Evolutionary conservation across 1,140 invertebrate species (phyloP), one percentile per base, ranked within the genome.

Genomic region (Drosophila novamexicana): DNA sequence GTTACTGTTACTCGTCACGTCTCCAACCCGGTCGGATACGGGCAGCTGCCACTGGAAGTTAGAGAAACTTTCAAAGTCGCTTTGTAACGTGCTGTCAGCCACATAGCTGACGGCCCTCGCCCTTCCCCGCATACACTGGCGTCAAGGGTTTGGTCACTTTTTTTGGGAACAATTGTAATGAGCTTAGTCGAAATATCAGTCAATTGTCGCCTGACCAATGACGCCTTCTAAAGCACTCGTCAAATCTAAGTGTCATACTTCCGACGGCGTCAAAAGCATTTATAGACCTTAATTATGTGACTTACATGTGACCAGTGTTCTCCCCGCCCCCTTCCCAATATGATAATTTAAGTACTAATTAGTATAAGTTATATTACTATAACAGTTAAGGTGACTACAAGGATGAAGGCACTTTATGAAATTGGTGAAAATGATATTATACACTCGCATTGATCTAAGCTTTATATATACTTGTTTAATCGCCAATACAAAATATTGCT

Each of bases 1-100:
- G 81, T 84, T 85, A 85, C 81, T 67, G 81, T 81, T 85, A 77
- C 81, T 85, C 81, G 81, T 84, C 81, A 81, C 81, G 72, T 83
- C 80, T 53, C 76, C 52, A n/a, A 18, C 14, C 29, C 45, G 9
- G 10, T 22, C 18, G 7, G 37, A 44, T 34, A 49, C 16, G 47
- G 63, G 32, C 70, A 67, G 54, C 70, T 67, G 64, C 47, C 47
- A 62, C 29, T 45, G 64, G 44, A 14, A 58, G 57, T 62, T 62
- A 70, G 52, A 57, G 52, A 18, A 64, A 57, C 62, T 59, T 54
- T 45, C 56, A 53, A 61, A 36, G 56, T 45, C 49, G 57, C 49
- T 56, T 52, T 64, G 56, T 47, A 61, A 65, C 61, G 36, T 37
- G 47, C n/a, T 58, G 62, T 53, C 68, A 65, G 39, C 37, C 56